Evolutionary conservation across 2,113 vertebrate genomes (phyloP).

Genomic region (Clinocottus analis): DNA sequence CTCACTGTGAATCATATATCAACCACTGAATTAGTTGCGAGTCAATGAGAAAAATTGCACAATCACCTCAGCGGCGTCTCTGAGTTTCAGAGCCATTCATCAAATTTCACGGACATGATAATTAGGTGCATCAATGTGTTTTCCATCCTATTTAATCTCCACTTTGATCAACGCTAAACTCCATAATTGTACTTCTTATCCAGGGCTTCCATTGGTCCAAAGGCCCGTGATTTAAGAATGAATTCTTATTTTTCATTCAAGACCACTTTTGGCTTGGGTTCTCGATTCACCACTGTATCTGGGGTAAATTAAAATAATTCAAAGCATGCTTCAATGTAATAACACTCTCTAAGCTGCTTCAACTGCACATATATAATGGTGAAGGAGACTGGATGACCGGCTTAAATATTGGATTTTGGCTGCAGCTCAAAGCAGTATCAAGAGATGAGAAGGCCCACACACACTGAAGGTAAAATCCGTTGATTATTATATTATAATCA

Average conservation of each 20-base stretch:
- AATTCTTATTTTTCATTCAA: slow-evolving; percentile 44
- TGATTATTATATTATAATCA: slow-evolving; percentile 37
- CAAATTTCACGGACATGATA: slow-evolving; percentile 59
- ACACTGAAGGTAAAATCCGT: slow-evolving; percentile 20
- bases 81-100: slow-evolving; percentile 51
- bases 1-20: background rate
- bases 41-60: slow-evolving; percentile 21
- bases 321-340: slow-evolving; percentile 43
- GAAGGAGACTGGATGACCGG: slow-evolving; percentile 39
- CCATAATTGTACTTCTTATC: slow-evolving; percentile 62
- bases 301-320: slow-evolving; percentile 53
- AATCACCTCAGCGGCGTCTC: slow-evolving; percentile 16
- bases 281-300: slow-evolving; percentile 28
- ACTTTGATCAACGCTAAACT: slow-evolving; percentile 76
- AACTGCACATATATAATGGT: slow-evolving; percentile 23
- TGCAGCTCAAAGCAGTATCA: slow-evolving; percentile 35
- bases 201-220: slow-evolving; percentile 52
- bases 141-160: slow-evolving; percentile 69
- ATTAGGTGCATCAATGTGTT: slow-evolving; percentile 68
- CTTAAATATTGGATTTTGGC: slow-evolving; percentile 39
- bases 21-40: slow-evolving; percentile 7
- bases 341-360: slow-evolving; percentile 31
- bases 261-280: slow-evolving; percentile 28
- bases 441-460: slow-evolving; percentile 31
- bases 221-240: slow-evolving; percentile 37